Base-by-base conservation (phyloP, 2,888 invertebrate species). In the Melangyna quadrimaculata region DNA sequence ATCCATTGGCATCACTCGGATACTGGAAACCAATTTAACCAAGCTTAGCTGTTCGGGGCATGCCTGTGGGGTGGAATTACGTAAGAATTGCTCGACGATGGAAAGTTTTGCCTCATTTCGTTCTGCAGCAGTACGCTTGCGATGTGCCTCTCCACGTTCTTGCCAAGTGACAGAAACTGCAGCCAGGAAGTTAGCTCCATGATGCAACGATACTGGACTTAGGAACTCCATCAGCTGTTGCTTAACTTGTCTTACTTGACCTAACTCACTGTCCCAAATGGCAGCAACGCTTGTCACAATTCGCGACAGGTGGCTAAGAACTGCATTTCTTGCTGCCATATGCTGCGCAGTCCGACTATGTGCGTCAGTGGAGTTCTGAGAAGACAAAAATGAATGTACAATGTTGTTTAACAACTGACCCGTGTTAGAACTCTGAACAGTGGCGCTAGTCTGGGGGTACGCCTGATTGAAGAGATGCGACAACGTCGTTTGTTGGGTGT, bases 141-240 rank as follows among this genome's bases (percentile, higher is more conserved):
- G 88, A 75, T 87, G 83, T 8, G 93, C 90, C 87, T 94, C 94
- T 72, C 94, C 93, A 72, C 95, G 92, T 88, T 97, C 96, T 90
- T 96, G 95, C 97, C 97, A 98, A 35, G 97, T 97, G 7, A 97
- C 95, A 1, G 97, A 96, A 80, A 97, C 94, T 3, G 97, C 96
- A 8, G 96, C 96, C 77, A 98, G 92, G 89, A 98, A 96, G 90
- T 95, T 95, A 17, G 95, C 93, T 12, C 96, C 95, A 91, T 97
- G 97, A 89, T 96, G 96, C 73, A 96, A 94, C 8, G 97, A 96
- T 65, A 98, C 95, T 0, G 97, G 97, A 89, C 96, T 96, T 5
- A 98, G 92, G 88, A 97, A 95, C 90, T 97, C 96, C 88, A 97
- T 92, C 61, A 98, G 93, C 88, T 96, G 95, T 88, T 96, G 95